Evolutionary conservation across 2,797 vertebrate genomes (phyloP), one percentile per base, ranked within the genome.

Genomic region (Alauda arvensis): DNA sequence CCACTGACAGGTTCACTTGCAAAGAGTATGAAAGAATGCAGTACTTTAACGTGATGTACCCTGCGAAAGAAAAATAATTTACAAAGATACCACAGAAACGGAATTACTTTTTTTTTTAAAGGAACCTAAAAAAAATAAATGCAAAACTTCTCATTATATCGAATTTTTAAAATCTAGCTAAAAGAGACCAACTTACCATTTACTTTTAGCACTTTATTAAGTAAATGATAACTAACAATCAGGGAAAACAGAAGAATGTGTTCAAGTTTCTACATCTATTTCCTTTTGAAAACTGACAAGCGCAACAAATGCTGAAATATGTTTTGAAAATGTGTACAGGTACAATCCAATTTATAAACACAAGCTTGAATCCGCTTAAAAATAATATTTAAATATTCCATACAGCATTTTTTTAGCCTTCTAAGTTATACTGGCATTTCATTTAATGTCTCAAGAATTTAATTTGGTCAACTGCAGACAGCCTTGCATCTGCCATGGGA

Each of bases 71-170:
- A 77, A 68, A 83, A 59, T 14, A 85, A 70, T 2, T 26, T 12
- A 29, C 1, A 5, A 59, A 80, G 21, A 13, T 10, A 69, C 2
- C 15, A 75, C 28, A 67, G 0, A 2, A 87, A 59, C 4, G 1
- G 12, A 80, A 62, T 56, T 13, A 16, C 39, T 39, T 12, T 10
- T 37, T 37, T 37, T 37, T 37, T 37, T 51, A 15, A 48, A 20
- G 1, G 1, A 55, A n/a, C 3, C 0, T 7, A 42, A 23, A 46
- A 79, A 66, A 43, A 39, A 29, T 0, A 19, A 28, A 55, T 0
- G 0, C 13, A 53, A 34, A 45, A 56, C 7, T 23, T 69, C 56
- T 65, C n/a, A 7, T 12, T 19, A 17, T 51, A 18, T 25, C 10
- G 28, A 55, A 23, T 31, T 29, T 42, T 55, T 0, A 65, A 60